Base-by-base conservation (phyloP, 2,888 invertebrate species). In the Hydropsyche betteni region DNA sequence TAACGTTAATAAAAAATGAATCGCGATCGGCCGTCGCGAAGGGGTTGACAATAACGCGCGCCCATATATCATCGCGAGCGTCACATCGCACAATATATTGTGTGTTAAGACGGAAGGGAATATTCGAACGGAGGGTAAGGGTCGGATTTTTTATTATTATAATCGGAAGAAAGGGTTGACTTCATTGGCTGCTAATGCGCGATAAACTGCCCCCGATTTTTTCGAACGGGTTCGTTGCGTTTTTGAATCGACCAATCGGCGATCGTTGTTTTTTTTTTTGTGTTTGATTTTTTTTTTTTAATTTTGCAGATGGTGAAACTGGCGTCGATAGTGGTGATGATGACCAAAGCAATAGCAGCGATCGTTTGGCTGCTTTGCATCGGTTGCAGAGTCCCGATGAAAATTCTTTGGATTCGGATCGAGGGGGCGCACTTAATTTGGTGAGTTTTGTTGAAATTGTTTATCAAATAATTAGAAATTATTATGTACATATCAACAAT, bases 391-490 rank as follows among this genome's bases (percentile, higher is more conserved):
- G 83, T 71, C 84, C 88, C 79, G 89, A 89, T 80, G 89, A 88
- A 79, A 90, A 90, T 82, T 91, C 90, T 76, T 86, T 90, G 86
- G 90, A 91, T 81, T 90, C 90, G 51, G 90, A 90, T 79, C 85
- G 89, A 81, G 88, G 87, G 80, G 85, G 83, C 74, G 91, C 91
- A 44, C 88, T 91, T 73, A 91, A 91, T 82, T 84, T 91, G 87
- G 91, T 91, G 82, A 88, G 87, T 84, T 64, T 14, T 44, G 7
- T 34, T 24, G 24, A 24, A 24, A 76, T 52, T 10, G 2, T n/a
- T 24, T 2, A 2, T 52, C 10, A 10, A 52, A 52, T 44, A 44
- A 44, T 10, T 8, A 44, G 6, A 44, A 44, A 44, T 44, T 44
- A 44, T 2, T 44, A 10, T 8, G 2, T 6, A 44, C 44, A 44